Evolutionary conservation across 2,113 vertebrate species (phyloP).

Genomic region (Nestor notabilis): DNA sequence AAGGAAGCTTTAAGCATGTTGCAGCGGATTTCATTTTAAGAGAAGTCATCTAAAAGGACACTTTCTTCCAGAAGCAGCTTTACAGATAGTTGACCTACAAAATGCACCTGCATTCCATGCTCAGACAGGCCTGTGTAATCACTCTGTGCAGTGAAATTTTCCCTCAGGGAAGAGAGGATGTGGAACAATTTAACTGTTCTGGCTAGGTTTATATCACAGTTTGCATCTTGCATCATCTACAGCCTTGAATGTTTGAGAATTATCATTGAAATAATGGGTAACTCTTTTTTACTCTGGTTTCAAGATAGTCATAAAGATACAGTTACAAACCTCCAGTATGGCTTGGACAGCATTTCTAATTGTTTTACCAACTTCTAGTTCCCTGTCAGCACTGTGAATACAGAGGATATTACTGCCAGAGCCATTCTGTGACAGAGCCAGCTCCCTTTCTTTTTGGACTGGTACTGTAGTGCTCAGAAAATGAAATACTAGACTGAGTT

Average conservation of each 20-base stretch:
- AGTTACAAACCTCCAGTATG: not conserved
- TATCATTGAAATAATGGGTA: not conserved
- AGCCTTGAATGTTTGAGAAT: not conserved
- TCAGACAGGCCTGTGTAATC: conserved; percentile 10
- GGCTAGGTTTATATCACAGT: not conserved
- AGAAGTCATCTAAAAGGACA: not conserved
- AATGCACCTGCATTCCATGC: conserved; percentile 4
- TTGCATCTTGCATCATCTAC: not conserved
- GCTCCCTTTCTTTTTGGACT: not conserved
- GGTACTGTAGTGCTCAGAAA: not conserved
- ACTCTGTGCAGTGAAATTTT: conserved; percentile 6
- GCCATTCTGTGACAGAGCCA: not conserved
- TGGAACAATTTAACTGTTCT: not conserved
- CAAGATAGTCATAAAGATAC: not conserved
- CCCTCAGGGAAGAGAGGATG: not conserved
- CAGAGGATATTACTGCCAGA: not conserved
- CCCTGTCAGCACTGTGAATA: not conserved
- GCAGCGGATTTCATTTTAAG: not conserved
- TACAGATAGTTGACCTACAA: not conserved
- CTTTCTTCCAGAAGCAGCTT: not conserved
- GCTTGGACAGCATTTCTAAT: not conserved
- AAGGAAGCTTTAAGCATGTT: not conserved
- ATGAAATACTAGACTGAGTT: not conserved
- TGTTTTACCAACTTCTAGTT: not conserved
- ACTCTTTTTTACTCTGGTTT: not conserved